Conservation (phyloP, 1,140 invertebrate genomes). For the Neodiprion lecontei region DNA sequence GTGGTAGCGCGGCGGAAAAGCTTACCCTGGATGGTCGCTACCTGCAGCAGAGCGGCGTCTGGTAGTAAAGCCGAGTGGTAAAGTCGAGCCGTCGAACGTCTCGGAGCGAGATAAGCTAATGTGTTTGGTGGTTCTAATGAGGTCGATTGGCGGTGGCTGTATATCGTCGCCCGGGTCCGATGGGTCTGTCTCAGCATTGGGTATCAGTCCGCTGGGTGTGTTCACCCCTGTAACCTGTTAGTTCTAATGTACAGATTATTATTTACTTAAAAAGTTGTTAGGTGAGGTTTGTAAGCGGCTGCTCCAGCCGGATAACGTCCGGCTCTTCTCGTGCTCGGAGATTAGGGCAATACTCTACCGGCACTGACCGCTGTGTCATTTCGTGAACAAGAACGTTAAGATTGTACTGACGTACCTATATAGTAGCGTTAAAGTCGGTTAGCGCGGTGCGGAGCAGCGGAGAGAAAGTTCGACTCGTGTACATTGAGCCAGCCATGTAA, state of each 20-base stretch:
- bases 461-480: background rate
- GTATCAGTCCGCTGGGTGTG: conserved; percentile 34
- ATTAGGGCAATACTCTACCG: background rate
- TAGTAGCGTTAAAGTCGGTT: background rate
- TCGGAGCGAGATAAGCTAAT: conserved; percentile 47
- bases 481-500: no score
- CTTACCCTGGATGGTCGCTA: conserved; percentile 34
- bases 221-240: conserved; percentile 39
- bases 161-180: background rate
- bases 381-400: conserved; percentile 5
- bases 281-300: conserved; percentile 32
- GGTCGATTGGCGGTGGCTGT: conserved; percentile 17
- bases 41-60: conserved; percentile 14
- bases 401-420: background rate
- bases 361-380: background rate
- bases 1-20: background rate
- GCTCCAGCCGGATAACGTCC: conserved; percentile 22
- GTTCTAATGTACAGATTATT: conserved; percentile 39
- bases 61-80: background rate
- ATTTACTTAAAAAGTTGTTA: conserved; percentile 47
- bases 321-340: background rate
- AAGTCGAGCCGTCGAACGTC: background rate
- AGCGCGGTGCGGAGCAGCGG: background rate
- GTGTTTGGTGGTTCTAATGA: conserved; percentile 55
- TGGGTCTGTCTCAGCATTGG: conserved; percentile 26